Percentiles rank a stretch among this genome's conserved stretches.
Conservation (phyloP, 2,797 vertebrate species). For the Carapus acus region DNA sequence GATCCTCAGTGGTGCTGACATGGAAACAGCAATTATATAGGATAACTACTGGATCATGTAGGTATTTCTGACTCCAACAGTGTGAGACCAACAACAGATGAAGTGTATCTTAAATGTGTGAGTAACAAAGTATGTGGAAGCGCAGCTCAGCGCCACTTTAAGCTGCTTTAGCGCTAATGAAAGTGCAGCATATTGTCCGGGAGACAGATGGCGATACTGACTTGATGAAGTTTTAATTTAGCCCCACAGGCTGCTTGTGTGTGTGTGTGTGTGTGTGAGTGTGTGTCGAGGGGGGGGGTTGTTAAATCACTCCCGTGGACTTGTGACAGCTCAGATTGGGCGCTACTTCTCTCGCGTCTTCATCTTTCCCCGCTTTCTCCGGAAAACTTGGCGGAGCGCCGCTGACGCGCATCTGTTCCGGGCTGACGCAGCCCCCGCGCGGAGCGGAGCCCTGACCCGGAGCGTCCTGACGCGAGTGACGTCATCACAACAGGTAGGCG, state of each 20-base stretch:
- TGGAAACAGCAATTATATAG: no score
- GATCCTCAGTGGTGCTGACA: no score
- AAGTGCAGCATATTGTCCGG: conserved; percentile 63
- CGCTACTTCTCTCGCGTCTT: background rate
- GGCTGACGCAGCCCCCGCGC: no score
- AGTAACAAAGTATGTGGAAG: no score
- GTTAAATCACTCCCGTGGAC: conserved; percentile 1
- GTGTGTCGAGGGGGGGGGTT: conserved; percentile 24
- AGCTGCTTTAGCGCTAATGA: conserved; percentile 73
- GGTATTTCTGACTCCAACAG: no score
- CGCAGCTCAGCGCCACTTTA: conserved; percentile 41
- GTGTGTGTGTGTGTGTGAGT: conserved; percentile 10
- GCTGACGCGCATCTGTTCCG: no score
- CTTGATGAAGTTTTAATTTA: conserved; percentile 73
- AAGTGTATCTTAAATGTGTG: no score
- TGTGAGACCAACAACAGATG: no score
- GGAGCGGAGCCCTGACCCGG: no score
- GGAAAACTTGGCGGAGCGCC: conserved; percentile 21
- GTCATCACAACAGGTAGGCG: no score
- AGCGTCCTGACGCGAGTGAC: no score
- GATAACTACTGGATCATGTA: no score
- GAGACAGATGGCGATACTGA: conserved; percentile 73
- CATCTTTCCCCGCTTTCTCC: background rate
- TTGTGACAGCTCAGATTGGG: conserved; percentile 10
- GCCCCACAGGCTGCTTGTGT: conserved; percentile 7